Evolutionary conservation across 2,113 vertebrate species (phyloP).

Genomic region (Heterocephalus glaber): DNA sequence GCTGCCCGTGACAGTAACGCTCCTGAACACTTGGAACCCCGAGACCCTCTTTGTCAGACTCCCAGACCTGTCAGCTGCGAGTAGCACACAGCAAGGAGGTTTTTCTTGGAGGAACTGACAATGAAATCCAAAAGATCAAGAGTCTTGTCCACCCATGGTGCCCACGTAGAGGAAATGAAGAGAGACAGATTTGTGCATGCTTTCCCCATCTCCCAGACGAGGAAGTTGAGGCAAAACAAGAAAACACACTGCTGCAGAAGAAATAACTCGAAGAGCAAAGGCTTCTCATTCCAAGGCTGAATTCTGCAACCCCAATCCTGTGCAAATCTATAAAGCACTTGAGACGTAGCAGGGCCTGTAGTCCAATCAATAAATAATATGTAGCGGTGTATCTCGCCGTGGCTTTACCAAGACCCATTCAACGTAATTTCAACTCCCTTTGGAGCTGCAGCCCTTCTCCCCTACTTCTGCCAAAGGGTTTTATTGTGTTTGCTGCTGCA

Average conservation of each 20-base stretch:
- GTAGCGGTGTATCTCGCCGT: conserved; percentile 36
- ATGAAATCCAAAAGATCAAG: not conserved
- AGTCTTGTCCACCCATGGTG: not conserved
- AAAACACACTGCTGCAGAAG: not conserved
- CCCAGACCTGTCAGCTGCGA: not conserved
- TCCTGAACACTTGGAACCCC: not conserved
- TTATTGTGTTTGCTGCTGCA: conserved; percentile 70
- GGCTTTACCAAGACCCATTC: conserved; percentile 66
- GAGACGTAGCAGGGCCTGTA: not conserved
- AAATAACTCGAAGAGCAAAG: not conserved
- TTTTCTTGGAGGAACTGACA: not conserved
- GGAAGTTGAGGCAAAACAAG: not conserved
- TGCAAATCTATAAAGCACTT: not conserved
- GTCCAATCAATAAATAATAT: conserved; percentile 66
- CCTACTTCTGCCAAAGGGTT: conserved; percentile 51
- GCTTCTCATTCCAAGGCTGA: not conserved
- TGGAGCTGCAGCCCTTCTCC: conserved; percentile 48
- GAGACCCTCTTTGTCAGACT: not conserved
- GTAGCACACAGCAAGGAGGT: not conserved
- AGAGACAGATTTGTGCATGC: too few relatives aligned
- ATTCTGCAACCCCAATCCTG: not conserved
- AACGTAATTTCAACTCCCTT: conserved; percentile 69
- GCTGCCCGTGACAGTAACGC: accelerated
- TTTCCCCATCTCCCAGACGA: not conserved
- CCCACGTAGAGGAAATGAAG: not conserved